Conservation (phyloP, 2,113 vertebrate species). For the Malurus cyaneus region DNA sequence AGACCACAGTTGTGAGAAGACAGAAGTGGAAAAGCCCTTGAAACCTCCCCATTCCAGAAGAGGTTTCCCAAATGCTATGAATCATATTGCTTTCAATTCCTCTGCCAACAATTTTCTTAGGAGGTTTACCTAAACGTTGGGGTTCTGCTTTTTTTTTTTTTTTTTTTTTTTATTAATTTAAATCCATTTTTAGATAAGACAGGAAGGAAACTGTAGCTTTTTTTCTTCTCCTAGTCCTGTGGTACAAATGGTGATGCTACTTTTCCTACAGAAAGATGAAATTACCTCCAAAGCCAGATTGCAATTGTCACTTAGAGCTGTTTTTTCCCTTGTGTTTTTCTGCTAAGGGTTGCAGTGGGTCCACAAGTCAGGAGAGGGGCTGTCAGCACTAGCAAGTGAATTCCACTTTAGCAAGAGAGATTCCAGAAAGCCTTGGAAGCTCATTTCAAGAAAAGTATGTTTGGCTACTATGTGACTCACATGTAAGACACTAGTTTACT, state of each 20-base stretch:
- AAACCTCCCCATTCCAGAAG: neutral
- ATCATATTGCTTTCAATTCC: neutral
- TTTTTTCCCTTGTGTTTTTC: neutral
- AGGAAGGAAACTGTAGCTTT: neutral
- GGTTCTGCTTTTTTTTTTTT: neutral
- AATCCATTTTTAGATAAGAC: neutral
- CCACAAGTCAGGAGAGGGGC: neutral
- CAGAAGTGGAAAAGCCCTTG: slow-evolving; percentile 9
- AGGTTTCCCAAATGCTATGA: neutral
- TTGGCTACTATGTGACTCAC: neutral
- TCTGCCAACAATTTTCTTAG: neutral
- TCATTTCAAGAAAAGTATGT: neutral
- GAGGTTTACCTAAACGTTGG: neutral
- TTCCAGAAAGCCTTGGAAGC: neutral
- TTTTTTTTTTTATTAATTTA: neutral
- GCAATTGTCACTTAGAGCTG: neutral
- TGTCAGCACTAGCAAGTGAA: neutral
- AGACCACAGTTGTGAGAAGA: neutral
- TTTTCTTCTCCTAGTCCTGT: neutral
- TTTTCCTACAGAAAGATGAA: neutral
- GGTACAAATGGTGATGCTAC: neutral
- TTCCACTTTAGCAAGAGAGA: neutral
- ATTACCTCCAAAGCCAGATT: neutral
- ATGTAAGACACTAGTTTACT: neutral
- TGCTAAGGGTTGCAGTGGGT: neutral